Evolutionary conservation across 1,140 invertebrate species (phyloP).

Genomic region (Ptiloglossa arizonensis): DNA sequence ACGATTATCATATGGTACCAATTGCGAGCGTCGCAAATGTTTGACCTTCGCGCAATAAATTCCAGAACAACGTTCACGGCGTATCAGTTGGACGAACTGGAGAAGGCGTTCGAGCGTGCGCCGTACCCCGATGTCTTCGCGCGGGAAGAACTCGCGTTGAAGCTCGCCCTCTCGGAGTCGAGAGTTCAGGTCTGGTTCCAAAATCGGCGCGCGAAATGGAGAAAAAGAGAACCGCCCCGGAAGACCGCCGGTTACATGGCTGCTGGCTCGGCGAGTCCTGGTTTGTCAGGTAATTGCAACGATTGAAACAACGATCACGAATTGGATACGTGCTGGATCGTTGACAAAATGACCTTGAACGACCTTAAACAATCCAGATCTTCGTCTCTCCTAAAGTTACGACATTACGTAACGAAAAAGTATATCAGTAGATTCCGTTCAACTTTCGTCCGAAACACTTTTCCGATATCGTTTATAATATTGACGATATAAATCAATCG

Average conservation of each 20-base stretch:
- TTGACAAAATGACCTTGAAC: no score
- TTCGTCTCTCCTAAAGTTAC: no score
- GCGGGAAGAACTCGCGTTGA: constrained; percentile 94
- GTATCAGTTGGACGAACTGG: constrained; percentile 96
- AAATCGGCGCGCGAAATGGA: constrained; percentile 98
- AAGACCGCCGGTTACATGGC: constrained; percentile 91
- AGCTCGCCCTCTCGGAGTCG: constrained; percentile 94
- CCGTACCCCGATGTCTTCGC: constrained; percentile 99
- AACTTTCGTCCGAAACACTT: no score
- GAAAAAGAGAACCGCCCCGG: constrained; percentile 97
- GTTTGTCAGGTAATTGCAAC: constrained; percentile 80
- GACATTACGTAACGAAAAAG: no score
- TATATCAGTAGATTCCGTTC: no score
- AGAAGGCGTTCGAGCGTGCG: constrained; percentile 95
- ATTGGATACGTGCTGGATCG: no score
- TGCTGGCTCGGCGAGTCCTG: constrained; percentile 83
- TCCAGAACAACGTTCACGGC: constrained; percentile 97
- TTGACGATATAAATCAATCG: no score
- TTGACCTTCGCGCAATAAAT: not conserved
- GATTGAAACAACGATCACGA: no score
- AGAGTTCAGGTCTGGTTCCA: constrained; percentile 97
- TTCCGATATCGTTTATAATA: no score
- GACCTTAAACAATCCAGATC: no score
- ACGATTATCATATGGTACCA: no score
- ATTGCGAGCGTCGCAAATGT: not conserved